A percentile compares a stretch with the other conserved stretches of the same genome.
Evolutionary conservation across 2,113 vertebrate species (phyloP).

Genomic region (Eublepharis macularius): DNA sequence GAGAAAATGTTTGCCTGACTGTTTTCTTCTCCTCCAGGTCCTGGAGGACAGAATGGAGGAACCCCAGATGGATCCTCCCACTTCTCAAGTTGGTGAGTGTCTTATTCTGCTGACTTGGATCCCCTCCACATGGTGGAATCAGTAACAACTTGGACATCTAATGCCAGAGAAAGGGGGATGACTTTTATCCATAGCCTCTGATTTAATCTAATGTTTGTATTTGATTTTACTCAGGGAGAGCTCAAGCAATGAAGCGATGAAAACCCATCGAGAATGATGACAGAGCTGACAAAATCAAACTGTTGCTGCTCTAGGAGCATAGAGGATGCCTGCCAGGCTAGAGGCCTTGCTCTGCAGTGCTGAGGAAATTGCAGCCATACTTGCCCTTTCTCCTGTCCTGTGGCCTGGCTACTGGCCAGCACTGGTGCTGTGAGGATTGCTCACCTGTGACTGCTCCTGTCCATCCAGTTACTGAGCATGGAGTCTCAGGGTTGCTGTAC

Average conservation of each 20-base stretch:
- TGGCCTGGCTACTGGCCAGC: background rate
- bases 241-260: constrained; percentile 57
- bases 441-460: background rate
- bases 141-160: background rate
- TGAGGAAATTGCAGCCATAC: background rate
- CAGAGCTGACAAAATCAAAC: constrained; percentile 7
- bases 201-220: background rate
- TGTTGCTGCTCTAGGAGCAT: background rate
- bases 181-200: background rate
- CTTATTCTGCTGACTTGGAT: background rate
- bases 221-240: constrained; percentile 71
- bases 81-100: constrained; percentile 81
- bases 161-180: background rate
- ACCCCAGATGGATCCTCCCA: constrained; percentile 82
- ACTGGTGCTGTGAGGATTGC: constrained; percentile 15
- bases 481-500: constrained; percentile 28
- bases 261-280: constrained; percentile 78
- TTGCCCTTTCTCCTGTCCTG: constrained; percentile 4
- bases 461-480: background rate
- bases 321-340: background rate
- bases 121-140: background rate
- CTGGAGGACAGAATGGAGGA: constrained; percentile 86
- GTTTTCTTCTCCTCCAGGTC: constrained; percentile 69
- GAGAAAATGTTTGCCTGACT: background rate
- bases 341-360: constrained; percentile 16